Evolutionary conservation across 2,113 vertebrate genomes (phyloP).

Genomic region (Cyphotilapia sp.): DNA sequence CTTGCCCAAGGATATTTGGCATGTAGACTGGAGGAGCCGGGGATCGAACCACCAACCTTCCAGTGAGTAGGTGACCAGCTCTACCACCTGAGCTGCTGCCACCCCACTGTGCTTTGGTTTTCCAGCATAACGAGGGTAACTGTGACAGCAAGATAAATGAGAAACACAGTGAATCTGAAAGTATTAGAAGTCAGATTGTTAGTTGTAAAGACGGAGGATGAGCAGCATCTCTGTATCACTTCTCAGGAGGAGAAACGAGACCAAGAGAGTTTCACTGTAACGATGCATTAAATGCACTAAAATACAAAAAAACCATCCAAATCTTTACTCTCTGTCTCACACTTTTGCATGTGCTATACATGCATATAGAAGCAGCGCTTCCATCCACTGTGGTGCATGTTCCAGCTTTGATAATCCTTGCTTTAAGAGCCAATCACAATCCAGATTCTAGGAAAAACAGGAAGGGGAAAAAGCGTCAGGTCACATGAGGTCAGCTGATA

Average conservation of each 20-base stretch:
- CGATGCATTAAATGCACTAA: background rate
- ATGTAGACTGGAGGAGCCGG: background rate
- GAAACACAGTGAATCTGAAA: background rate
- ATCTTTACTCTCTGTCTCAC: background rate
- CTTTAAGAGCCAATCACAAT: rapidly evolving
- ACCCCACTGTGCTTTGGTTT: rapidly evolving
- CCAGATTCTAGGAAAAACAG: background rate
- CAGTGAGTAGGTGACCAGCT: background rate
- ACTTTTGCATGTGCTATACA: background rate
- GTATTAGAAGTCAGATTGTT: background rate
- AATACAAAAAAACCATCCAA: background rate
- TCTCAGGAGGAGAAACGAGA: background rate
- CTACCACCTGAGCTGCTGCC: background rate
- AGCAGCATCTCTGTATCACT: background rate
- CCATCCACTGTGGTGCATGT: background rate
- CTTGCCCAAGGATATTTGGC: rapidly evolving
- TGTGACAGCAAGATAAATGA: rapidly evolving
- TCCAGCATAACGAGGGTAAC: background rate
- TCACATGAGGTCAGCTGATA: background rate
- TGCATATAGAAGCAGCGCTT: background rate
- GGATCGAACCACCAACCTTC: background rate
- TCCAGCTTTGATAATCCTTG: background rate
- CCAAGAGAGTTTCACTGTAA: background rate
- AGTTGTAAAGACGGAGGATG: background rate
- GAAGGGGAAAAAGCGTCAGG: background rate